Evolutionary conservation across 2,888 invertebrate species (phyloP).

Genomic region (Drosophila maculinotata): DNA sequence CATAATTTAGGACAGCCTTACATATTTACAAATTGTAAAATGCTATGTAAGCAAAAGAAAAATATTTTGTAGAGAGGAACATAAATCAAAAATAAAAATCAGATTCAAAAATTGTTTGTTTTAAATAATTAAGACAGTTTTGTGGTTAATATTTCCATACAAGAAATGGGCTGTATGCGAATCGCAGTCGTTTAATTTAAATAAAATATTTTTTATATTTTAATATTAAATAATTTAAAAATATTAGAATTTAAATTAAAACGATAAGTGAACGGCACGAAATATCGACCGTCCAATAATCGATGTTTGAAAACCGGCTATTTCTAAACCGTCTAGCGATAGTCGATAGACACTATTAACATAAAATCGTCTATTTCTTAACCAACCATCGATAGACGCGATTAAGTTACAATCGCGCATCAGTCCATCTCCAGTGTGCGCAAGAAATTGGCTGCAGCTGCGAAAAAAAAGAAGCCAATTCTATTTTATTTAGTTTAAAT

Average conservation of each 20-base stretch:
- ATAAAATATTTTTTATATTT: too few relatives aligned
- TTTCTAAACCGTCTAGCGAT: constrained; percentile 16
- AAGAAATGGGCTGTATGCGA: too few relatives aligned
- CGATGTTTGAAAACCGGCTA: neutral
- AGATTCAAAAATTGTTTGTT: constrained; percentile 20
- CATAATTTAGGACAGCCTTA: constrained; percentile 44
- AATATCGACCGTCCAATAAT: neutral
- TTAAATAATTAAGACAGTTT: neutral
- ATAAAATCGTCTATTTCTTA: too few relatives aligned
- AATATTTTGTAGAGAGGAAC: constrained; percentile 54
- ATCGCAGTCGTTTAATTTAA: too few relatives aligned
- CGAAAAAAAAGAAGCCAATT: constrained; percentile 34
- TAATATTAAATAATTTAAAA: too few relatives aligned
- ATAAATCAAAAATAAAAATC: constrained; percentile 53
- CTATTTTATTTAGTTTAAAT: constrained; percentile 56
- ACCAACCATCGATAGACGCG: neutral
- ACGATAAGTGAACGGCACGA: neutral
- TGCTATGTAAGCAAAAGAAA: constrained; percentile 42
- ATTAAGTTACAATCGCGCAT: constrained; percentile 12
- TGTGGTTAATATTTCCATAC: neutral
- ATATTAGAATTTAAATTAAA: neutral
- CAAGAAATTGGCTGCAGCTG: constrained; percentile 60
- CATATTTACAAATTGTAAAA: constrained; percentile 43
- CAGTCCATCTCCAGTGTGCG: constrained; percentile 33
- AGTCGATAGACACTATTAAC: neutral